These are phyloP conservation scores for Aromia moschata DNA, from an alignment of 2,888 invertebrate genomes.

Conservation along the genomic window DNA sequence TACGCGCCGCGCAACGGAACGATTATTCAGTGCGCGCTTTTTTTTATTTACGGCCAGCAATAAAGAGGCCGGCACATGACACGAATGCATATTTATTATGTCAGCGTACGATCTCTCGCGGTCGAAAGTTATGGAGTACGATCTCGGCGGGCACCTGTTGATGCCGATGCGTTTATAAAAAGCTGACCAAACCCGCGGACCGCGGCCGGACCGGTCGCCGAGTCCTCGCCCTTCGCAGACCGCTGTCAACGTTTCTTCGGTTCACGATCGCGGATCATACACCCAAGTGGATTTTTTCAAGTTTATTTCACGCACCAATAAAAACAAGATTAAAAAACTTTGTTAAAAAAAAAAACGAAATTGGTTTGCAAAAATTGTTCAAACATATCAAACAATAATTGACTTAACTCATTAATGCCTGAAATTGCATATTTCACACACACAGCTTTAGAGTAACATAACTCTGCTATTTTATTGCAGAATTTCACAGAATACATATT, in stretches of 20 bases:
- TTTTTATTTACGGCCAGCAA: slow-evolving; percentile 30
- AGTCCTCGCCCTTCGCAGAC: slow-evolving; percentile 30
- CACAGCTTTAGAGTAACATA: no score
- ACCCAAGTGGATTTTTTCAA: no score
- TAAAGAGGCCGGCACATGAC: slow-evolving; percentile 48
- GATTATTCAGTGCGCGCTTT: slow-evolving; percentile 15
- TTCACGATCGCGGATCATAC: no score
- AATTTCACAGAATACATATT: no score
- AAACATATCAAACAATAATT: no score
- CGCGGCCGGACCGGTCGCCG: slow-evolving; percentile 23
- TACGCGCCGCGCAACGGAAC: slow-evolving; percentile 19
- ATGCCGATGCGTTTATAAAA: slow-evolving; percentile 32
- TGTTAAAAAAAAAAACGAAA: no score
- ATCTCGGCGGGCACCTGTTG: slow-evolving; percentile 34
- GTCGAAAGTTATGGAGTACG: slow-evolving; percentile 30
- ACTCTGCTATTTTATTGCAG: no score
- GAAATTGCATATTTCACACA: no score
- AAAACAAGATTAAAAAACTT: no score
- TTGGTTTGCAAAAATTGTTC: no score
- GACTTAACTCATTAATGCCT: no score
- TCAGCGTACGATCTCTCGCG: slow-evolving; percentile 31
- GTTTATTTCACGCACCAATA: no score
- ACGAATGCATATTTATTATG: slow-evolving; percentile 38
- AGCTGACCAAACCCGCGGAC: slow-evolving; percentile 34
- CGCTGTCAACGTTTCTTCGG: slow-evolving; percentile 36